Evolutionary conservation across 1,140 invertebrate genomes (phyloP).

Genomic region (Marisa cornuarietis): DNA sequence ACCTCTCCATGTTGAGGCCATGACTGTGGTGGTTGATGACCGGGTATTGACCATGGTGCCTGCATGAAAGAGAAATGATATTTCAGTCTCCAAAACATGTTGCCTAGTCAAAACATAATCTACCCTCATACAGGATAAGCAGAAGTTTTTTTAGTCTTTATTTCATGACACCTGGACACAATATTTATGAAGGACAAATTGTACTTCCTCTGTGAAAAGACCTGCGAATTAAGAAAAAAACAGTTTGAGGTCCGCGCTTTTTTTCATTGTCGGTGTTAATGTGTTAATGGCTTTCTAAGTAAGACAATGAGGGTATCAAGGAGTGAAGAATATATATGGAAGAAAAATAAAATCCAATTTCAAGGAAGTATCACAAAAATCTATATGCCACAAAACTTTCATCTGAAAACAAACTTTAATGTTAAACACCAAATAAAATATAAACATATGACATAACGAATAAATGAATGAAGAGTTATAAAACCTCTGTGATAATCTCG

Average conservation of each 20-base stretch:
- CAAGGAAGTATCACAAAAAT: background rate
- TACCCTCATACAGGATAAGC: background rate
- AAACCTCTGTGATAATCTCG: constrained; percentile 74
- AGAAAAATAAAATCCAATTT: background rate
- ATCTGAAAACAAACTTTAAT: too few species aligned
- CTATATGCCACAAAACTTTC: background rate
- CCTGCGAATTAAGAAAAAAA: background rate
- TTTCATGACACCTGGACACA: too few species aligned
- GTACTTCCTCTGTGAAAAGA: too few species aligned
- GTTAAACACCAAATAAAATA: background rate
- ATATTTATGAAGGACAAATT: too few species aligned
- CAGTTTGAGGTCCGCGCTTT: background rate
- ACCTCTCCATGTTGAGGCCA: constrained; percentile 73
- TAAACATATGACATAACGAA: background rate
- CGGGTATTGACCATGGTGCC: constrained; percentile 36
- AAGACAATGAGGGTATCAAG: background rate
- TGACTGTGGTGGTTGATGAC: constrained; percentile 30
- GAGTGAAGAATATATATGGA: background rate
- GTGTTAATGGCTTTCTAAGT: too few species aligned
- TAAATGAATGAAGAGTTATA: background rate
- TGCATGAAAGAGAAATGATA: constrained; percentile 15
- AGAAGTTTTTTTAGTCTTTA: background rate
- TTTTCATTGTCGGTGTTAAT: background rate
- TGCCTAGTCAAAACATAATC: background rate
- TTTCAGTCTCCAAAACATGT: background rate